Conservation (phyloP, 2,797 vertebrate genomes). For the Rhynchonycteris naso region DNA sequence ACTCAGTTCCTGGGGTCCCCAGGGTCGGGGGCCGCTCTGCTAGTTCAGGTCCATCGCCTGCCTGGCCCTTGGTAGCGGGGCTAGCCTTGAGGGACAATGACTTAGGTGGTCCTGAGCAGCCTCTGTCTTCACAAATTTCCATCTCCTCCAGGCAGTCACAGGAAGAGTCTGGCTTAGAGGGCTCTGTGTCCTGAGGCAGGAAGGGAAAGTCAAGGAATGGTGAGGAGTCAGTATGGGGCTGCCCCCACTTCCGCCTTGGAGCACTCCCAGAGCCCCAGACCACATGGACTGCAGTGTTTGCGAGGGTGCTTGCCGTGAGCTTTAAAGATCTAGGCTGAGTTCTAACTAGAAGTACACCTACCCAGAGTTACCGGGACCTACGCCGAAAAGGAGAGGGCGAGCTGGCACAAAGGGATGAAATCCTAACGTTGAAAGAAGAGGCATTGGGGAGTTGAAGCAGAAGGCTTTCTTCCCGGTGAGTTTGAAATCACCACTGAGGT, state of each 20-base stretch:
- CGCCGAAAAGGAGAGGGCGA: background rate
- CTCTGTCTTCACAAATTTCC: constrained; percentile 43
- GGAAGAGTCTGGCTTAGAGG: constrained; percentile 64
- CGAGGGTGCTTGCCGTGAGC: background rate
- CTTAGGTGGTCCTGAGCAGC: constrained; percentile 3
- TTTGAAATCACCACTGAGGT: background rate
- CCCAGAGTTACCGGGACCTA: background rate
- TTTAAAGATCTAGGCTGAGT: background rate
- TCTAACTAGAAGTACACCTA: background rate
- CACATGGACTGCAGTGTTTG: background rate
- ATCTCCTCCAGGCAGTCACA: constrained; percentile 61
- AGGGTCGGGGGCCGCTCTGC: background rate
- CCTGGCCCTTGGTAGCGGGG: constrained; percentile 69
- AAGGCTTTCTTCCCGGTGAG: background rate
- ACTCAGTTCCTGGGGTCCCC: background rate
- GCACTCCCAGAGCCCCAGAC: background rate
- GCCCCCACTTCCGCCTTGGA: no score
- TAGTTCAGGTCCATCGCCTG: constrained; percentile 11
- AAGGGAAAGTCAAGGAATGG: rapidly evolving
- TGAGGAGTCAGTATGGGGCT: background rate
- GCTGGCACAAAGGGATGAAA: rapidly evolving
- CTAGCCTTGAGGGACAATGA: background rate
- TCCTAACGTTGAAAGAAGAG: background rate
- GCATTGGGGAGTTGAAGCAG: background rate
- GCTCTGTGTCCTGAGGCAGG: constrained; percentile 47